Conservation (phyloP, 2,113 vertebrate genomes). For the Mus pahari region DNA sequence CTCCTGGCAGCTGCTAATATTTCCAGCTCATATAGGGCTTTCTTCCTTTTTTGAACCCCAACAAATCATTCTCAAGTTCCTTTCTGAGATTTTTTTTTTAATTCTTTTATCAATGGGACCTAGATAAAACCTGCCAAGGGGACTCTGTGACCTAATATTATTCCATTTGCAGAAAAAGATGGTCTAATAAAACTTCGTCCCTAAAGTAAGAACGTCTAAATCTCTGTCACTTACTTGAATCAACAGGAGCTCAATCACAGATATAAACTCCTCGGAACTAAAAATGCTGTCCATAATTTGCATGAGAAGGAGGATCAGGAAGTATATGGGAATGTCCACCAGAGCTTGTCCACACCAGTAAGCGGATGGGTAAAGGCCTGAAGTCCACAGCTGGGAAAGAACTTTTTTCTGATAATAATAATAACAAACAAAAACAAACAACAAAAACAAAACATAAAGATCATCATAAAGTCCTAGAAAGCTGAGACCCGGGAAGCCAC, state of each 20-base stretch:
- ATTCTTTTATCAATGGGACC: neutral
- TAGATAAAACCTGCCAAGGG: neutral
- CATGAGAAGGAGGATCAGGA: constrained; percentile 90
- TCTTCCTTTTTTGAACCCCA: neutral
- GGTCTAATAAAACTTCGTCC: neutral
- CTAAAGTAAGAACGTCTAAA: neutral
- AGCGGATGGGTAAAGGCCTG: constrained; percentile 92
- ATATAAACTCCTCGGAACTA: neutral
- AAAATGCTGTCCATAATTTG: constrained; percentile 71
- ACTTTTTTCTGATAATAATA: constrained; percentile 87
- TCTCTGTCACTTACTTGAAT: constrained; percentile 70
- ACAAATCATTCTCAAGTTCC: neutral
- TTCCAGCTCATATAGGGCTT: neutral
- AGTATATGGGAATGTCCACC: constrained; percentile 91
- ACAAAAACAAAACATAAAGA: neutral
- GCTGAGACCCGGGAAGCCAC: neutral
- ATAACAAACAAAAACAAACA: neutral
- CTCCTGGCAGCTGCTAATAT: neutral
- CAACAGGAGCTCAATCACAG: constrained; percentile 51
- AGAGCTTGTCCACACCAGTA: constrained; percentile 95
- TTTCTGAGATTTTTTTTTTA: neutral
- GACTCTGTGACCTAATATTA: neutral
- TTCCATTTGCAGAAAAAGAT: neutral
- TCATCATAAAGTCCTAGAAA: neutral
- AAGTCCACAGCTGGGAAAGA: constrained; percentile 89